phyloP scores from a whole-genome alignment of 2,113 vertebrate species.

The Guaruba guarouba region DNA sequence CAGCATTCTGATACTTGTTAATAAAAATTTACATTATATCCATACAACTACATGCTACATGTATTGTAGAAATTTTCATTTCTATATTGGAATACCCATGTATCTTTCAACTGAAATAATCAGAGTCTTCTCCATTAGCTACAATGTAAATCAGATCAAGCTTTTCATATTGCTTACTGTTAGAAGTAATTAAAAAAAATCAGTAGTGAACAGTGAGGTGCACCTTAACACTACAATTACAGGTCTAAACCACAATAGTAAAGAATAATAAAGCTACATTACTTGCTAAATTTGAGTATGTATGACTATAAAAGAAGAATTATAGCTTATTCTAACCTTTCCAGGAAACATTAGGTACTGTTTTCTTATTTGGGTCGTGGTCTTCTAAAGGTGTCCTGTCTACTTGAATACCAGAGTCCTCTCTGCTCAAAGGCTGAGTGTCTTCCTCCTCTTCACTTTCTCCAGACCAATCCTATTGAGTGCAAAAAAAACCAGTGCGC shows the following conservation, averaged over 20 bases:
- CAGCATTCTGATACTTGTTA: not conserved
- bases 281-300: not conserved
- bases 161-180: not conserved
- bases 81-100: not conserved
- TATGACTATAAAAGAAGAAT: not conserved
- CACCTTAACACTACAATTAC: not conserved
- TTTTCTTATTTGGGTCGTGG: conserved; percentile 81
- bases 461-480: conserved; percentile 89
- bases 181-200: not conserved
- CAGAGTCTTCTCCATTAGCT: not conserved
- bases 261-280: not conserved
- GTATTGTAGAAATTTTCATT: not conserved
- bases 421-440: conserved; percentile 88
- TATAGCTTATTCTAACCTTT: conserved; percentile 70
- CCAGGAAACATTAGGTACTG: conserved; percentile 68
- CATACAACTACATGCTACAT: not conserved
- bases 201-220: not conserved
- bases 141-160: not conserved
- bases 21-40: not conserved
- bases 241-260: not conserved
- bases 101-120: not conserved
- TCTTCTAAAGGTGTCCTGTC: conserved; percentile 94
- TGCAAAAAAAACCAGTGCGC: not conserved
- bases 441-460: conserved; percentile 91
- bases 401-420: conserved; percentile 96